Base-by-base conservation (phyloP, 2,113 vertebrate genomes). In the Cyanoderma ruficeps region DNA sequence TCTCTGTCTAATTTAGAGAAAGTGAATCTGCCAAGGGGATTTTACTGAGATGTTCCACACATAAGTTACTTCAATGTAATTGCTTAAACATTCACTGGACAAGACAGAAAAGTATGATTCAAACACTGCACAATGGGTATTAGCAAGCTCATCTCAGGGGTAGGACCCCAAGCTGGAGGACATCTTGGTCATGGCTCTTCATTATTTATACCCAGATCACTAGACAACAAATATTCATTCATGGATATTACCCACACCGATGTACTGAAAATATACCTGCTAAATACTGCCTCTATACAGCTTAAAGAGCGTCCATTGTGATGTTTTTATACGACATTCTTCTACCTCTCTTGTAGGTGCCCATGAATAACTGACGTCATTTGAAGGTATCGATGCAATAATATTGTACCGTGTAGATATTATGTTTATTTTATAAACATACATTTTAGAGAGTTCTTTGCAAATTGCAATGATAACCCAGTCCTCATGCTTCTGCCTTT, bases 401-500 rank as follows among this genome's bases (percentile, higher is more conserved):
- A 84, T 83, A 74, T 24, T 80, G 47, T 42, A n/a, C 15, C 24
- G 27, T 37, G 81, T 83, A 57, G 15, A 83, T 93, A 81, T 59
- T 69, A 72, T 71, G 70, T 88, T 83, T 95, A 74, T 88, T 84
- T 75, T 94, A 52, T 70, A 90, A 93, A 91, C 7, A 7, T n/a
- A 76, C 24, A 52, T 33, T 52, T 91, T 75, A 49, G 16, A 24
- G 5, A 6, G 4, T 25, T 74, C 59, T 59, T 89, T 63, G 50
- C 13, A 91, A 97, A 93, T n/a, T 90, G 61, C 44, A 93, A 28
- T 67, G 37, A 85, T 35, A 87, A 33, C 19, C 28, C 39, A 93
- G 23, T 77, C 71, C 64, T 49, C 15, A 15, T 39, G 22, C 25
- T 71, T 85, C 27, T 74, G 63, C 47, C 61, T 96, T 24, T 57